These are phyloP conservation scores for Cairina moschata DNA, from an alignment of 2,113 vertebrate genomes.

Conservation along the genomic window DNA sequence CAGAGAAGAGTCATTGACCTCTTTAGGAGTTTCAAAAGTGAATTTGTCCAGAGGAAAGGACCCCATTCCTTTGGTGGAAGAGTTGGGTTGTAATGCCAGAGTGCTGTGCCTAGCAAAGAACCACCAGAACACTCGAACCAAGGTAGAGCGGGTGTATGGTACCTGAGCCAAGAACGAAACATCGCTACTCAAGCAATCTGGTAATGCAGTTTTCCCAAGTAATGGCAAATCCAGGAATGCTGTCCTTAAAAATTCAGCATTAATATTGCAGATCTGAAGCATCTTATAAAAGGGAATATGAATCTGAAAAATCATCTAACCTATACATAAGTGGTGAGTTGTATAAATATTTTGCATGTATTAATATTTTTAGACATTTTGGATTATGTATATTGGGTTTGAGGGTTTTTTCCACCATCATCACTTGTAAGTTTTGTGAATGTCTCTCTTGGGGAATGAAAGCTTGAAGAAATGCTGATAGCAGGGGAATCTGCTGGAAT, in stretches of 20 bases:
- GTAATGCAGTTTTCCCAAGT: not conserved
- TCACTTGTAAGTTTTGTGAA: not conserved
- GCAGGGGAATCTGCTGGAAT: not conserved
- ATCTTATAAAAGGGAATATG: not conserved
- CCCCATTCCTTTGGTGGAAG: not conserved
- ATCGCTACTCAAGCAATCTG: accelerated
- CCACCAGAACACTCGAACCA: not conserved
- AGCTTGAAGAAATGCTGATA: not conserved
- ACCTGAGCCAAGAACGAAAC: accelerated
- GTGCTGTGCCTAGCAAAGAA: accelerated
- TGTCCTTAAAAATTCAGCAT: not conserved
- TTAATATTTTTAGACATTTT: not conserved
- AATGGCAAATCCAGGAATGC: not conserved
- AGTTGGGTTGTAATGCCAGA: not conserved
- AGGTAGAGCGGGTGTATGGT: not conserved
- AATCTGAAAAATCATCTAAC: not conserved
- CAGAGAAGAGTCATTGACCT: not conserved
- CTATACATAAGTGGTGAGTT: not conserved
- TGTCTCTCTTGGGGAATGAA: conserved; percentile 13
- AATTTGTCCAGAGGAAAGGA: not conserved
- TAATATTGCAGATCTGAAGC: not conserved
- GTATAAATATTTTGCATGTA: not conserved
- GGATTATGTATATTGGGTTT: not conserved
- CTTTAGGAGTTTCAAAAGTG: not conserved
- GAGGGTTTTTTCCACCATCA: not conserved